A percentile compares a stretch with the other conserved stretches of the same genome.
These are phyloP conservation scores for Menidia menidia DNA, from an alignment of 2,797 vertebrate species.

Conservation along the genomic window DNA sequence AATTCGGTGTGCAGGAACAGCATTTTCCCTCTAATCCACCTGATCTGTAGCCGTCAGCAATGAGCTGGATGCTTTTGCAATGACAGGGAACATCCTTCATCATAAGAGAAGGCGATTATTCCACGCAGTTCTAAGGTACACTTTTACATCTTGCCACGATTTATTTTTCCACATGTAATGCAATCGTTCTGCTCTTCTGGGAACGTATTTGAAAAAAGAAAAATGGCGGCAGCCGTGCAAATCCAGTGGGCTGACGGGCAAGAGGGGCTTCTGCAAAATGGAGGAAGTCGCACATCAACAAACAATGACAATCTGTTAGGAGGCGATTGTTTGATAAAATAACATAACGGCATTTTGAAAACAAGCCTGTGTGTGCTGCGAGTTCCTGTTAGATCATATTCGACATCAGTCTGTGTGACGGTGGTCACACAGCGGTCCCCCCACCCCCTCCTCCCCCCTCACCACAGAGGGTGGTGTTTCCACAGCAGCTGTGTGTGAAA, in stretches of 20 bases:
- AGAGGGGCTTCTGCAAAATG: background rate
- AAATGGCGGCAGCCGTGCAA: background rate
- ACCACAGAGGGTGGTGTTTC: slow-evolving; percentile 20
- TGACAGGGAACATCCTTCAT: too few species aligned
- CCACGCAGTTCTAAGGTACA: too few species aligned
- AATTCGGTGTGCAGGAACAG: background rate
- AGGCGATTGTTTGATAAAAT: background rate
- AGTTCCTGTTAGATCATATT: slow-evolving; percentile 43
- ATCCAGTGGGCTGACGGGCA: background rate
- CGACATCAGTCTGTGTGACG: slow-evolving; percentile 35
- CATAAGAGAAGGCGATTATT: too few species aligned
- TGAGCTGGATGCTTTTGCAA: background rate
- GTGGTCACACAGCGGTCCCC: slow-evolving; percentile 2
- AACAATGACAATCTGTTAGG: background rate
- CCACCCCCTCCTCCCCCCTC: background rate
- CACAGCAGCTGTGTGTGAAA: slow-evolving; percentile 9
- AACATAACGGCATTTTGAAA: rapidly evolving
- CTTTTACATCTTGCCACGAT: too few species aligned
- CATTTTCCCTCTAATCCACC: background rate
- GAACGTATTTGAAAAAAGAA: background rate
- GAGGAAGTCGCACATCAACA: background rate
- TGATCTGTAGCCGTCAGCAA: background rate
- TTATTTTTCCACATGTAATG: too few species aligned
- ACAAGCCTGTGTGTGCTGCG: background rate
- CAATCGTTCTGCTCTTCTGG: too few species aligned